phyloP scores from a whole-genome alignment of 2,113 vertebrate genomes.

The Puffinus mauretanicus region DNA sequence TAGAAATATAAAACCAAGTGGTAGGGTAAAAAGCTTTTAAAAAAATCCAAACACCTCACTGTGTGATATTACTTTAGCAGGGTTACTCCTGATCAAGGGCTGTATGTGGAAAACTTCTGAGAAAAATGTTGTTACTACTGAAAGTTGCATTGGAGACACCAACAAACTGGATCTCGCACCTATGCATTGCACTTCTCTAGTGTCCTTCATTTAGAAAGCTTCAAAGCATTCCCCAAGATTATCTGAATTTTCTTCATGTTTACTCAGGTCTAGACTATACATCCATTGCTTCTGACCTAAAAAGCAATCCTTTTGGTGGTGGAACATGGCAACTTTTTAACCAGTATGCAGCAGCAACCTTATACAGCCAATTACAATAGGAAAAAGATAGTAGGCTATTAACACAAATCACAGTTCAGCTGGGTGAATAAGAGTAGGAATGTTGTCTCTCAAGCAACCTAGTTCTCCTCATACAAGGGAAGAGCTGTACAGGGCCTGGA shows the following conservation, averaged over 20 bases:
- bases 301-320: neutral
- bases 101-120: neutral
- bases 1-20: neutral
- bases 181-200: neutral
- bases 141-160: neutral
- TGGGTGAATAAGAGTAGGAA: neutral
- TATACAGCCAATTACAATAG: neutral
- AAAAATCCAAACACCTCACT: neutral
- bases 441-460: neutral
- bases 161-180: neutral
- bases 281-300: neutral
- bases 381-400: neutral
- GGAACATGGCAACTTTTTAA: neutral
- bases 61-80: neutral
- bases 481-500: neutral
- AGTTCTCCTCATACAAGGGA: neutral
- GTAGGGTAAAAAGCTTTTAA: neutral
- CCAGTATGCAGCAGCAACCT: neutral
- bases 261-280: neutral
- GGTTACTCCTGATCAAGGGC: neutral
- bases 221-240: neutral
- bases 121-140: neutral
- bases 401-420: neutral
- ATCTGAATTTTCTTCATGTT: neutral
- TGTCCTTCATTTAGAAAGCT: neutral